A percentile compares a stretch with the other conserved stretches of the same genome.
Conservation (phyloP, 37 sponge, comb jelly and placozoan species). For the Halisarca cf. caerulea region DNA sequence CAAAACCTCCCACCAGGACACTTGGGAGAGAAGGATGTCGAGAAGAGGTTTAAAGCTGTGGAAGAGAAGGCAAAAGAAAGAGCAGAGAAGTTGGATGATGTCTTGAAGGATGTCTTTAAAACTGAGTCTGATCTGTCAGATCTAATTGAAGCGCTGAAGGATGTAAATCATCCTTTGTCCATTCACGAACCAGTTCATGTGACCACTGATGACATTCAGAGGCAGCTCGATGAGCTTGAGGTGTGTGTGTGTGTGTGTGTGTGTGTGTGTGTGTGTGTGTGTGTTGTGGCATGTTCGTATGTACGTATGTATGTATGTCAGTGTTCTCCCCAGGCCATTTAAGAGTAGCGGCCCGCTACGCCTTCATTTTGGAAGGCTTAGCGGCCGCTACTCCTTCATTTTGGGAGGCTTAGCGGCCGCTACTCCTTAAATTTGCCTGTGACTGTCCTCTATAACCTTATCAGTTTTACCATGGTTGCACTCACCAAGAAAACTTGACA, state of each 20-base stretch:
- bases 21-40: constrained; percentile 46
- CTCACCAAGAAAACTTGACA: no score
- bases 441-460: no score
- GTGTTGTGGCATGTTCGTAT: not conserved
- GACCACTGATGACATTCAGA: constrained; percentile 30
- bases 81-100: constrained; percentile 28
- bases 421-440: no score
- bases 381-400: no score
- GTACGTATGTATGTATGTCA: not conserved
- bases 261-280: not conserved
- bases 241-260: no score
- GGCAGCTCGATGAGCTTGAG: constrained; percentile 42
- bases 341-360: no score
- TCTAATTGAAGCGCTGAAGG: constrained; percentile 40
- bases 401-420: no score
- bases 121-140: constrained; percentile 20
- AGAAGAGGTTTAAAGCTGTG: constrained; percentile 45
- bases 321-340: no score
- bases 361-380: no score
- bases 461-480: no score
- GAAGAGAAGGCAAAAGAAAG: constrained; percentile 22
- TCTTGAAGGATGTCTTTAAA: constrained; percentile 44
- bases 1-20: not conserved
- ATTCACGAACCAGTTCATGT: constrained; percentile 54
- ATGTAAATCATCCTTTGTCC: constrained; percentile 30